phyloP scores from a whole-genome alignment of 2,113 vertebrate species.

The Recurvirostra avosetta region DNA sequence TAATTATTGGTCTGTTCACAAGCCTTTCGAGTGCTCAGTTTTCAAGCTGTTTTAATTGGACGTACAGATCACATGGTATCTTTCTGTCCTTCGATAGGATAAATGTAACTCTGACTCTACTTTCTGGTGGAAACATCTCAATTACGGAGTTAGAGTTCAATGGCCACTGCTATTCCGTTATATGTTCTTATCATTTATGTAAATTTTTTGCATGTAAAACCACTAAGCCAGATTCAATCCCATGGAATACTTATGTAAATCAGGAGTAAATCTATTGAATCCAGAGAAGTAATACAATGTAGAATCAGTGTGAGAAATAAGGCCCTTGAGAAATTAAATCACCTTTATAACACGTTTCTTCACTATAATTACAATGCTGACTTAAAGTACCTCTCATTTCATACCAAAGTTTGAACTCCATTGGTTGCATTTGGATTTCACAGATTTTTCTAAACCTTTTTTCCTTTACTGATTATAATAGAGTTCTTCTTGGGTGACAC shows the following conservation, averaged over 20 bases:
- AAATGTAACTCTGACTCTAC: not conserved
- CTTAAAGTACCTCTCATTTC: not conserved
- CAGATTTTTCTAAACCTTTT: not conserved
- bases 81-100: not conserved
- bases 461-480: not conserved
- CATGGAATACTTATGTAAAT: not conserved
- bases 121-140: not conserved
- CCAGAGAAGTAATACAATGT: not conserved
- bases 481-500: not conserved
- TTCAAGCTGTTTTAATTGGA: slow-evolving; percentile 32
- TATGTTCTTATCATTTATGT: not conserved
- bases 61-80: not conserved
- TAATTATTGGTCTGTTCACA: slow-evolving; percentile 51
- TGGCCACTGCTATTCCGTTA: not conserved
- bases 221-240: not conserved
- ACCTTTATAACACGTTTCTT: not conserved
- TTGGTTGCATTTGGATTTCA: not conserved
- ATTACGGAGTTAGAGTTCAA: not conserved
- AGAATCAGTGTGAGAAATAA: not conserved
- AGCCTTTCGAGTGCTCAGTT: slow-evolving; percentile 23
- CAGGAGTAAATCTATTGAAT: not conserved
- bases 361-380: not conserved
- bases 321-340: not conserved
- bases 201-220: not conserved
- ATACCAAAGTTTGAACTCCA: not conserved